Conservation (phyloP, 2,113 vertebrate genomes). For the Eulemur macaco region DNA sequence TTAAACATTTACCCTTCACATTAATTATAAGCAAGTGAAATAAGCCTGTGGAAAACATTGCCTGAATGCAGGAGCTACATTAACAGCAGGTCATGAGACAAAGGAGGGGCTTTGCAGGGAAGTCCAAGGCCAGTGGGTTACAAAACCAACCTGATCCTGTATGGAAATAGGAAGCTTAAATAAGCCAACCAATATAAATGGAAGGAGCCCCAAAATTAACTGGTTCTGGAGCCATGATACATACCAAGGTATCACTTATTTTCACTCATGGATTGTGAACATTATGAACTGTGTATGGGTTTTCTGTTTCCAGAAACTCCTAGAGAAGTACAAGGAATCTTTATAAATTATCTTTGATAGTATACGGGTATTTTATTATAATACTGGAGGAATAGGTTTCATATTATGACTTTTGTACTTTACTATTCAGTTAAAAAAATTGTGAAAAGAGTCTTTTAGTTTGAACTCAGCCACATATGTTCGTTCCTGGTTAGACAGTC, state of each 20-base stretch:
- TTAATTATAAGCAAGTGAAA: slow-evolving; percentile 45
- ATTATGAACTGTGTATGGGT: slow-evolving; percentile 18
- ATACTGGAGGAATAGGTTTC: background rate
- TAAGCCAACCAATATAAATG: background rate
- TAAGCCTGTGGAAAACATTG: slow-evolving; percentile 22
- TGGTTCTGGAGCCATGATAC: background rate
- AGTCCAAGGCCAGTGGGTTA: background rate
- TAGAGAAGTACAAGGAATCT: background rate
- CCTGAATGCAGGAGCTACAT: slow-evolving; percentile 29
- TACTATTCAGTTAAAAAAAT: background rate
- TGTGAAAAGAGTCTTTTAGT: background rate
- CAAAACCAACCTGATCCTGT: slow-evolving; percentile 28
- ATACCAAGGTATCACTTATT: background rate
- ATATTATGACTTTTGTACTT: background rate
- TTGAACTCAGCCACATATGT: background rate
- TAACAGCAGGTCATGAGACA: slow-evolving; percentile 23
- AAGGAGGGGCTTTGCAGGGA: background rate
- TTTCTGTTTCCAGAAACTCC: slow-evolving; percentile 36
- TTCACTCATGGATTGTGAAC: background rate
- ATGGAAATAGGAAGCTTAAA: slow-evolving; percentile 36
- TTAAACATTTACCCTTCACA: slow-evolving; percentile 35
- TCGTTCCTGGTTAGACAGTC: background rate
- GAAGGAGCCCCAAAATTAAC: background rate
- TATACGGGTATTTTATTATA: background rate
- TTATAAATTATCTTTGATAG: background rate